phyloP scores from a whole-genome alignment of 2,797 vertebrate species.

The Cossypha dichroa region DNA sequence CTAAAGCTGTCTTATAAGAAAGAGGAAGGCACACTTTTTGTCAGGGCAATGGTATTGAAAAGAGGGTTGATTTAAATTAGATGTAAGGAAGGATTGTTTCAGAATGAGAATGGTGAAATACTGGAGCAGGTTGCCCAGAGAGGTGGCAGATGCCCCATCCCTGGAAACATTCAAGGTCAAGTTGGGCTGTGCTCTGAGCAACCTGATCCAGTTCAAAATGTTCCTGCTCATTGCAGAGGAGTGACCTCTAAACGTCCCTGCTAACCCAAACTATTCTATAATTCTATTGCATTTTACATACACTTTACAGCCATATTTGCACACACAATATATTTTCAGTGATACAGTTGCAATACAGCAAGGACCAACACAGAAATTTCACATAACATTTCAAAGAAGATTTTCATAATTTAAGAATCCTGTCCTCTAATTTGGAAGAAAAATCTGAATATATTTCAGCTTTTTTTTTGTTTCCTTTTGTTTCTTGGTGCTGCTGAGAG shows the following conservation, averaged over 20 bases:
- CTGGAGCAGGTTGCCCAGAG: not conserved
- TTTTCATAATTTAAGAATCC: not conserved
- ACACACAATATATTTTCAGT: not conserved
- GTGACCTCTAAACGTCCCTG: not conserved
- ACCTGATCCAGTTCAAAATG: not conserved
- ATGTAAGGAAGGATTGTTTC: not conserved
- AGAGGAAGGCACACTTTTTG: not conserved
- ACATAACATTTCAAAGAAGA: not conserved
- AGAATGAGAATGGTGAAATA: not conserved
- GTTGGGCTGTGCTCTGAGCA: not conserved
- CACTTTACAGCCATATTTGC: not conserved
- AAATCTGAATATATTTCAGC: not conserved
- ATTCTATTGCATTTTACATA: not conserved
- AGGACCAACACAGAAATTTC: not conserved
- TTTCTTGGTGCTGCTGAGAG: not conserved
- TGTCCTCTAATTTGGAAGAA: not conserved
- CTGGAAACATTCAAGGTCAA: not conserved
- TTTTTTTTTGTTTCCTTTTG: not conserved
- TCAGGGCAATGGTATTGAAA: not conserved
- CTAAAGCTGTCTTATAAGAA: not conserved
- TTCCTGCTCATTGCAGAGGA: not conserved
- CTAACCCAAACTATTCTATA: not conserved
- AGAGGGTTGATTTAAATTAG: not conserved
- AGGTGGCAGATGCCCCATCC: not conserved
- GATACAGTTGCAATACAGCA: not conserved